Conservation (phyloP, 2,888 invertebrate genomes). For the Cataglyphis albicans region DNA sequence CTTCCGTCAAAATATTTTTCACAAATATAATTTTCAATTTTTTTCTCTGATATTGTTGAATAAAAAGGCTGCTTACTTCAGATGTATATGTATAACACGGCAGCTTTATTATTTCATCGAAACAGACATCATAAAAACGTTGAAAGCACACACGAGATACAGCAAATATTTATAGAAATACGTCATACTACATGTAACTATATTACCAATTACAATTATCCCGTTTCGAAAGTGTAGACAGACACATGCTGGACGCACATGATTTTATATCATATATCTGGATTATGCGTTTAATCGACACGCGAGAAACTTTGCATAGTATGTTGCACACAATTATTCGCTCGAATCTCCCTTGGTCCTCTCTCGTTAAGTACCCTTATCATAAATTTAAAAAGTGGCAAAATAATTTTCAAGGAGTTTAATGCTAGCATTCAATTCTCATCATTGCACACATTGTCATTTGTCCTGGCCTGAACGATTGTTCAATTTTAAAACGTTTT, state of each 20-base stretch:
- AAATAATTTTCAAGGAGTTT: conserved; percentile 50
- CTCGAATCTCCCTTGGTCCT: conserved; percentile 63
- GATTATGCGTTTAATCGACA: background rate
- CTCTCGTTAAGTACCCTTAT: conserved; percentile 43
- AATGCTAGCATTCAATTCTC: conserved; percentile 31
- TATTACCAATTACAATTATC: conserved; percentile 67
- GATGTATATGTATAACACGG: conserved; percentile 6
- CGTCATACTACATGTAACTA: conserved; percentile 69
- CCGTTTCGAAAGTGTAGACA: conserved; percentile 38
- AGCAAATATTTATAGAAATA: conserved; percentile 70
- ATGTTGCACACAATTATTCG: conserved; percentile 23
- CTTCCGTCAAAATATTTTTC: conserved; percentile 32
- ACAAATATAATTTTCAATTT: conserved; percentile 18
- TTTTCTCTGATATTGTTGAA: conserved; percentile 13
- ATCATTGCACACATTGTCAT: conserved; percentile 24
- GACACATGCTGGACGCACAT: conserved; percentile 20
- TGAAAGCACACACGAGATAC: conserved; percentile 72
- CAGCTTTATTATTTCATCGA: conserved; percentile 13
- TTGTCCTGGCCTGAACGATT: conserved; percentile 31
- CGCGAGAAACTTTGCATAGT: conserved; percentile 15
- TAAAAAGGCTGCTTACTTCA: conserved; percentile 23
- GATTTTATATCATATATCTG: conserved; percentile 1
- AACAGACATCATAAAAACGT: conserved; percentile 63
- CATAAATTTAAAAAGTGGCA: conserved; percentile 49
- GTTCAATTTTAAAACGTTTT: conserved; percentile 3